These are phyloP conservation scores for Drosophila mulleri DNA, from an alignment of 2,888 invertebrate species.

Conservation along the genomic window DNA sequence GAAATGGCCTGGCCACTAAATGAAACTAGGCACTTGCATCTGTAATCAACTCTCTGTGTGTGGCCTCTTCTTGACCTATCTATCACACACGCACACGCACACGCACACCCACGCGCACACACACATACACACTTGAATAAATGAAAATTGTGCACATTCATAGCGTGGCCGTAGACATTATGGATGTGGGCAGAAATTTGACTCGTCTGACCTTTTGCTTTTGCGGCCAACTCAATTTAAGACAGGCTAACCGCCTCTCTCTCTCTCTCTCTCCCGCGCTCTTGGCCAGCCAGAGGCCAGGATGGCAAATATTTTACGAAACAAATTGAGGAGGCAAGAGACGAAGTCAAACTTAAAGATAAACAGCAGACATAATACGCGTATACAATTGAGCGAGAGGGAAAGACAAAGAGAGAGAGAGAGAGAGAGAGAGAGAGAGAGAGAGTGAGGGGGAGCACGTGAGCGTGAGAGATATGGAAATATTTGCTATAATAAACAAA, in stretches of 20 bases:
- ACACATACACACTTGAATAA: slow-evolving; percentile 1
- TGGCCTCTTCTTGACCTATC: slow-evolving; percentile 21
- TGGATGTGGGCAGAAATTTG: slow-evolving; percentile 36
- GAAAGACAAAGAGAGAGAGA: not conserved
- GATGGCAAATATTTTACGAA: slow-evolving; percentile 50
- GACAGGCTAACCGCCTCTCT: not conserved
- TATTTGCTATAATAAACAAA: slow-evolving; percentile 44
- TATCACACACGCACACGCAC: not conserved
- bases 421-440: not conserved
- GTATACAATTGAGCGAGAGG: not conserved
- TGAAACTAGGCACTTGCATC: slow-evolving; percentile 5
- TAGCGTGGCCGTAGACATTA: slow-evolving; percentile 14
- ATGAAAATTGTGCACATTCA: slow-evolving; percentile 44
- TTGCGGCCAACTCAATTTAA: slow-evolving; percentile 35
- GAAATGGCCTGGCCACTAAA: not conserved
- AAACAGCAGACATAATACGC: slow-evolving; percentile 42
- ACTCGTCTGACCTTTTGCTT: slow-evolving; percentile 47
- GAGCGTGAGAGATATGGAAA: slow-evolving; percentile 5
- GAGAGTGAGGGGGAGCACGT: not conserved
- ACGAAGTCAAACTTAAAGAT: slow-evolving; percentile 32
- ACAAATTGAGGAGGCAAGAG: slow-evolving; percentile 45
- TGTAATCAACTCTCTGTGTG: slow-evolving; percentile 19
- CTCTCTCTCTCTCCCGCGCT: not conserved
- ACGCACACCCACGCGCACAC: not conserved
- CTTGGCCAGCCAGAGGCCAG: slow-evolving; percentile 30